phyloP scores from a whole-genome alignment of 1,140 invertebrate species.

The Drosophila nikananu region DNA sequence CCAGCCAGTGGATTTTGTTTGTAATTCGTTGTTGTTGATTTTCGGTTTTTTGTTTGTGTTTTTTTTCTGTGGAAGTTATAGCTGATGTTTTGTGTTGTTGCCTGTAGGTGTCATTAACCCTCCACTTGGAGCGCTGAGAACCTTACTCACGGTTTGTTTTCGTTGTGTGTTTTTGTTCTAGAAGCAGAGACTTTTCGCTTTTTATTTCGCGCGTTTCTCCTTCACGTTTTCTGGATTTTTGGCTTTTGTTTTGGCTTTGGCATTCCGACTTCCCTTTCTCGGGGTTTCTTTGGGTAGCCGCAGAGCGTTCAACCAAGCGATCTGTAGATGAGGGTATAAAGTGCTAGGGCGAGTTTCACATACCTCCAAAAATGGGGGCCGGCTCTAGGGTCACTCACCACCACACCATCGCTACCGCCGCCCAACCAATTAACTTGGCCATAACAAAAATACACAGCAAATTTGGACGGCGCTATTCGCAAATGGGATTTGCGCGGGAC shows the following conservation, averaged over 20 bases:
- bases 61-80: constrained; percentile 19
- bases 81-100: constrained; percentile 34
- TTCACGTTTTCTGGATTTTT: constrained; percentile 40
- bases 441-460: constrained; percentile 19
- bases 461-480: constrained; percentile 19
- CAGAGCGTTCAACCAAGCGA: constrained; percentile 15
- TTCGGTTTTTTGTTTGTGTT: constrained; percentile 24
- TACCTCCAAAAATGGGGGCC: constrained; percentile 23
- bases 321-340: constrained; percentile 25
- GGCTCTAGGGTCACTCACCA: constrained; percentile 21
- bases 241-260: constrained; percentile 72
- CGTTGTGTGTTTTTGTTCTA: constrained; percentile 48
- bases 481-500: constrained; percentile 15
- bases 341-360: not conserved
- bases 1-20: constrained; percentile 13
- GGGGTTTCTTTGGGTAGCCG: constrained; percentile 1
- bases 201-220: constrained; percentile 61
- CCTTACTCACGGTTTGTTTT: constrained; percentile 57
- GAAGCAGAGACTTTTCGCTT: constrained; percentile 53
- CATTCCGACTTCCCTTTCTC: constrained; percentile 38
- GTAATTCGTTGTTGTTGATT: constrained; percentile 50
- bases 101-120: constrained; percentile 68
- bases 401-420: not conserved
- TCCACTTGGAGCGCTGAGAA: constrained; percentile 71
- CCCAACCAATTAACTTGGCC: constrained; percentile 13